Evolutionary conservation across 53 echinoderm and acorn worm species (phyloP).

Genomic region (Zoroaster sp.): DNA sequence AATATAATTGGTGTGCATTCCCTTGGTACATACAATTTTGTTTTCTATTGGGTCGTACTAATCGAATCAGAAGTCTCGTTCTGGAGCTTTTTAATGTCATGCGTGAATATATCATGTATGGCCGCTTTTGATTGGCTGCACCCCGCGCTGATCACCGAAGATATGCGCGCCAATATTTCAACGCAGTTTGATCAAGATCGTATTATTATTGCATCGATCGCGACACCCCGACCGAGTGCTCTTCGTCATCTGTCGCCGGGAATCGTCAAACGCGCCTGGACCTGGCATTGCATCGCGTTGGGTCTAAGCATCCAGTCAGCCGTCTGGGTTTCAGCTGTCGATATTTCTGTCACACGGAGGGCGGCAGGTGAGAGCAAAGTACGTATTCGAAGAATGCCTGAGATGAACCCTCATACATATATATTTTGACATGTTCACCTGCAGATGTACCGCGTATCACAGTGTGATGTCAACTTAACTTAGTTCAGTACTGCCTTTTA

Average conservation of each 20-base stretch:
- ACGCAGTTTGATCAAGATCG: slow-evolving; percentile 10
- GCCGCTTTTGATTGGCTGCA: neutral
- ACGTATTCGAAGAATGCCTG: neutral
- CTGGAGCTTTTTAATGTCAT: neutral
- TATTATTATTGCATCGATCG: slow-evolving; percentile 34
- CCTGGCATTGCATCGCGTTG: neutral
- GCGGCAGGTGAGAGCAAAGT: neutral
- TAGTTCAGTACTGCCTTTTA: slow-evolving; percentile 1
- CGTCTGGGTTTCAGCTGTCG: neutral
- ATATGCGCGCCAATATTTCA: slow-evolving; percentile 1
- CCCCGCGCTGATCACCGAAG: slow-evolving; percentile 1
- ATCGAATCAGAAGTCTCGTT: neutral
- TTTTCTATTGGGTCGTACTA: too few species aligned
- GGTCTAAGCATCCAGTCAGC: neutral
- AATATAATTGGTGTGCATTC: neutral
- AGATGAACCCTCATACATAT: neutral
- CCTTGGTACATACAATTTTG: too few species aligned
- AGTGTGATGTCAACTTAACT: neutral
- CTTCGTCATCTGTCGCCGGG: slow-evolving; percentile 5
- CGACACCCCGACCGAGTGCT: neutral
- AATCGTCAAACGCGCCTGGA: neutral
- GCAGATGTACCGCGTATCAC: neutral
- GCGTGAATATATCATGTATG: neutral
- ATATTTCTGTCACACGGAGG: neutral
- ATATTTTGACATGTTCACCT: slow-evolving; percentile 21